Conservation (phyloP, 2,113 vertebrate species). For the Pseudopipra pipra region DNA sequence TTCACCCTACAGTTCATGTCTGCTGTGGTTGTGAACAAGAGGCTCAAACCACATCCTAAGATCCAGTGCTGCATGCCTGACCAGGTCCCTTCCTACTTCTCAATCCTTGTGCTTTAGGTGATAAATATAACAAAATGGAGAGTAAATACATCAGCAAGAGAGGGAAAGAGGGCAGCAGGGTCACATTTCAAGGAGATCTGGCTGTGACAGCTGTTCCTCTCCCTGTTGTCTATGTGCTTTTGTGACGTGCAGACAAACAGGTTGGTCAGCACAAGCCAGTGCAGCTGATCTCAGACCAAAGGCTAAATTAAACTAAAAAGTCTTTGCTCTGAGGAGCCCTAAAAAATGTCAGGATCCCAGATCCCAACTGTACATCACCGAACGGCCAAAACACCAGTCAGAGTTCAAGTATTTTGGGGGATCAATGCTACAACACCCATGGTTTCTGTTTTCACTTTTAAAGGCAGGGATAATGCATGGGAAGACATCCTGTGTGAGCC, state of each 20-base stretch:
- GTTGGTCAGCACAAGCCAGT: neutral
- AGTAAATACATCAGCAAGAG: neutral
- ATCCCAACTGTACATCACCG: neutral
- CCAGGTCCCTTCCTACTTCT: neutral
- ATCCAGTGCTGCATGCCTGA: neutral
- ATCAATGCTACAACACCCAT: neutral
- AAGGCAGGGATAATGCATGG: neutral
- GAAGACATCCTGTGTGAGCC: neutral
- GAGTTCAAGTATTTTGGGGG: neutral
- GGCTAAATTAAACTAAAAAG: neutral
- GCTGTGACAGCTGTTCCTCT: neutral
- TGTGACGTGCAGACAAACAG: neutral
- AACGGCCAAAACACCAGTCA: neutral
- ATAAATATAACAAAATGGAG: neutral
- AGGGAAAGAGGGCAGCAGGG: neutral
- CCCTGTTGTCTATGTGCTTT: rapidly evolving
- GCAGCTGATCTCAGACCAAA: neutral
- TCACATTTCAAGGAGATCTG: neutral
- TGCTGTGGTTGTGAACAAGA: neutral
- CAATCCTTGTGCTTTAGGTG: neutral
- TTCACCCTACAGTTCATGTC: neutral
- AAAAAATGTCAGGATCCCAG: neutral
- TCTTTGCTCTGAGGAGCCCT: neutral
- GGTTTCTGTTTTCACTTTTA: neutral
- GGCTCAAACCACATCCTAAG: neutral